Evolutionary conservation across 1,140 invertebrate genomes (phyloP).

Genomic region (Drosophila dunni): DNA sequence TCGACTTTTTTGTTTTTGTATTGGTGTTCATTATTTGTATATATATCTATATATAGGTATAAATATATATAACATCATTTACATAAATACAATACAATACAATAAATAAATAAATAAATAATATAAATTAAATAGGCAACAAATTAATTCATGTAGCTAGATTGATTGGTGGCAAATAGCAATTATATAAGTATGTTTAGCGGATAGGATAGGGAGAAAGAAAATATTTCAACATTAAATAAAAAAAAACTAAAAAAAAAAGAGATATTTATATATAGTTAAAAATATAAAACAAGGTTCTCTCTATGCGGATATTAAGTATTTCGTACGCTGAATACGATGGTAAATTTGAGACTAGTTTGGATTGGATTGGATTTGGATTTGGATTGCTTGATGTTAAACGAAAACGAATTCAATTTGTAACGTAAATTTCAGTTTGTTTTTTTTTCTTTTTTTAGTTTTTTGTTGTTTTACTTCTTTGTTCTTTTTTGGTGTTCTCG

Average conservation of each 20-base stretch:
- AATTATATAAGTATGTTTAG: slow-evolving; percentile 10
- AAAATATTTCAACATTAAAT: slow-evolving; percentile 13
- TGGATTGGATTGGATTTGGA: slow-evolving; percentile 29
- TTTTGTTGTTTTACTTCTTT: slow-evolving; percentile 7
- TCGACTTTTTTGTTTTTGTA: slow-evolving; percentile 36
- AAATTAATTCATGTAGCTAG: slow-evolving; percentile 38
- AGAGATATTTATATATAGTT: slow-evolving; percentile 32
- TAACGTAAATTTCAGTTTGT: slow-evolving; percentile 5
- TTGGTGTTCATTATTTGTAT: slow-evolving; percentile 17
- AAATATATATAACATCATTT: slow-evolving; percentile 52
- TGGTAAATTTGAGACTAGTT: slow-evolving; percentile 72
- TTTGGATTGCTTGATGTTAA: slow-evolving; percentile 7
- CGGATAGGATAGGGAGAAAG: not conserved
- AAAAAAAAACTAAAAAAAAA: slow-evolving; percentile 25
- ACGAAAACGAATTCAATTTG: slow-evolving; percentile 17
- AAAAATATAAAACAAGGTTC: slow-evolving; percentile 31
- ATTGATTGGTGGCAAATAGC: slow-evolving; percentile 15
- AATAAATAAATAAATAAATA: slow-evolving; percentile 80
- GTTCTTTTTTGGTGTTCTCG: slow-evolving; percentile 32
- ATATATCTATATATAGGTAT: no score
- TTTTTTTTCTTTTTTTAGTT: slow-evolving; percentile 5
- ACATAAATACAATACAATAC: slow-evolving; percentile 75
- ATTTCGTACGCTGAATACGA: slow-evolving; percentile 31
- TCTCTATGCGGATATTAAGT: slow-evolving; percentile 44
- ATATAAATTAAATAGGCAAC: slow-evolving; percentile 75